Evolutionary conservation across 1,140 invertebrate species (phyloP).

Genomic region (Eupeodes corollae): DNA sequence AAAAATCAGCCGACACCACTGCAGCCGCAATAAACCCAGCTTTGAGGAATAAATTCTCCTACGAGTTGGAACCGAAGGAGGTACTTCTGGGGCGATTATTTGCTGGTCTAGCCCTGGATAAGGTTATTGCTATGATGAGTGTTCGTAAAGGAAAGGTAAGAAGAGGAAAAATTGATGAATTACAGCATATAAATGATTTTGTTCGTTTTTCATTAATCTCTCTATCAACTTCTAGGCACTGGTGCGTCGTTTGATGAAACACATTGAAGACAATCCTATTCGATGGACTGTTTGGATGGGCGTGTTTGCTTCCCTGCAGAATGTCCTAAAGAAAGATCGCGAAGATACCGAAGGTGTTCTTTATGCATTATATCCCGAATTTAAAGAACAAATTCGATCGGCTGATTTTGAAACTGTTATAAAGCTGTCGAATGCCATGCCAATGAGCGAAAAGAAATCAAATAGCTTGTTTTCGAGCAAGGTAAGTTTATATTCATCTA

Average conservation of each 20-base stretch:
- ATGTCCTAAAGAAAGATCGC: slow-evolving; percentile 35
- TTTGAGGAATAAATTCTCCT: slow-evolving; percentile 29
- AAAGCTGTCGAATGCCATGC: slow-evolving; percentile 21
- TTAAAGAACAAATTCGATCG: slow-evolving; percentile 39
- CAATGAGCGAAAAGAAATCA: slow-evolving; percentile 28
- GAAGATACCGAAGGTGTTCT: slow-evolving; percentile 43
- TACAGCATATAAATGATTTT: not conserved
- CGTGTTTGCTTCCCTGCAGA: slow-evolving; percentile 41
- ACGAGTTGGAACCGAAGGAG: slow-evolving; percentile 25
- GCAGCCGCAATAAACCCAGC: slow-evolving; percentile 37
- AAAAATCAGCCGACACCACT: slow-evolving; percentile 29
- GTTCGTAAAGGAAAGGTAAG: slow-evolving; percentile 62
- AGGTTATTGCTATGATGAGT: slow-evolving; percentile 52
- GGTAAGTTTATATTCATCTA: slow-evolving; percentile 26
- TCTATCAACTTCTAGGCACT: slow-evolving; percentile 42
- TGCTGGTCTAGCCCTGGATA: slow-evolving; percentile 48
- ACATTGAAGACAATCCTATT: slow-evolving; percentile 38
- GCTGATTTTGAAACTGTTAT: slow-evolving; percentile 29
- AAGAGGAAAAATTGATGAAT: slow-evolving; percentile 2
- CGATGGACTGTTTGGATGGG: slow-evolving; percentile 42
- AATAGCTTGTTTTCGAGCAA: slow-evolving; percentile 33
- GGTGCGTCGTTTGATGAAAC: slow-evolving; percentile 46
- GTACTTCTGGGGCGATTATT: slow-evolving; percentile 50
- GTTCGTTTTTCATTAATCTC: slow-evolving; percentile 7
- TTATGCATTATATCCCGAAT: slow-evolving; percentile 42